phyloP scores from a whole-genome alignment of 2,113 vertebrate species.

The Oophaga pumilio region DNA sequence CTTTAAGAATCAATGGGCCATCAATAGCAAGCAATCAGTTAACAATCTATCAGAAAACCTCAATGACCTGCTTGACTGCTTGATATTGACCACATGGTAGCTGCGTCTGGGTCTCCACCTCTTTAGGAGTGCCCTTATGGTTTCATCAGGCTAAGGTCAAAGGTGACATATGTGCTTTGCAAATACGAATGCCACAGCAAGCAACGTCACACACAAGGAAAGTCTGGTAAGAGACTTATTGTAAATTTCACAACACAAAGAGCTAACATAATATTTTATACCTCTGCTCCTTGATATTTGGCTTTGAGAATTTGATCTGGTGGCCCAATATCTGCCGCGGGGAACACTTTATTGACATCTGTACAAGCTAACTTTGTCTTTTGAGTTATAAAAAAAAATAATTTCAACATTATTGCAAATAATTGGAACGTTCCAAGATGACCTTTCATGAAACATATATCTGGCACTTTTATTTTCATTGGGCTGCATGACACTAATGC shows the following conservation, averaged over 20 bases:
- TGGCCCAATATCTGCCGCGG: background rate
- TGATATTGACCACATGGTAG: too few species aligned
- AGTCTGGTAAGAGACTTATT: background rate
- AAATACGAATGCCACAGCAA: background rate
- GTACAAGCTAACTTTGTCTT: background rate
- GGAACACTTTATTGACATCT: background rate
- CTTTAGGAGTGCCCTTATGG: background rate
- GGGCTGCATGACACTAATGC: background rate
- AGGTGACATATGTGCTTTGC: background rate
- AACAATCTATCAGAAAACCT: too few species aligned
- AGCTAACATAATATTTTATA: background rate
- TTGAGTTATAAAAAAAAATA: background rate
- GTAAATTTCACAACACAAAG: background rate
- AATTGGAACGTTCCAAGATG: background rate
- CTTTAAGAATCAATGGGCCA: too few species aligned
- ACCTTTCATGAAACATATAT: background rate
- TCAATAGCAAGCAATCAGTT: too few species aligned
- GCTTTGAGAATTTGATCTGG: background rate
- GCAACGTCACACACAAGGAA: background rate
- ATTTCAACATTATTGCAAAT: background rate
- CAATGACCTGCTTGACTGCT: too few species aligned
- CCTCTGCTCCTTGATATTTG: background rate
- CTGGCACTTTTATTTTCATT: constrained; percentile 12
- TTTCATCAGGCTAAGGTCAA: background rate
- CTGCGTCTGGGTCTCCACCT: too few species aligned